Conservation (phyloP, 1,140 invertebrate genomes). For the Drosophila lacertosa region DNA sequence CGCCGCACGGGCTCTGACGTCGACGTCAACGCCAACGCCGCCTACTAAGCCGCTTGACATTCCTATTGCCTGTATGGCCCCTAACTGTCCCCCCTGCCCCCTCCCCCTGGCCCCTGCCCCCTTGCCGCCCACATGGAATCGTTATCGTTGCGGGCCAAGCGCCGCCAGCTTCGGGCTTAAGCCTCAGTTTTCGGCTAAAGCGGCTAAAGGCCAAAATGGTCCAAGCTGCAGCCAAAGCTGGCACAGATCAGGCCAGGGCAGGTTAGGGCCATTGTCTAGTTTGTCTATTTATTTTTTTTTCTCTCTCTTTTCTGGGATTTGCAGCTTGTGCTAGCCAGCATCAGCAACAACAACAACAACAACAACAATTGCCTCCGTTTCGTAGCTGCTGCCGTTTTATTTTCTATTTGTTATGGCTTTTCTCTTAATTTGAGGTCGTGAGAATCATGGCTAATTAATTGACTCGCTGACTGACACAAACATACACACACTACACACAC, state of each 20-base stretch:
- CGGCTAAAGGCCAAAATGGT: constrained; percentile 44
- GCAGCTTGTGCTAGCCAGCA: constrained; percentile 17
- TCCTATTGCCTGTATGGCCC: constrained; percentile 41
- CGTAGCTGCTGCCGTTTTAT: constrained; percentile 60
- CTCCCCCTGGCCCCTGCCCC: background rate
- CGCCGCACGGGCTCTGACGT: constrained; percentile 13
- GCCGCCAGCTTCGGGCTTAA: constrained; percentile 26
- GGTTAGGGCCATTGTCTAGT: constrained; percentile 50
- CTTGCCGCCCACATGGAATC: constrained; percentile 14
- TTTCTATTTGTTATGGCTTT: constrained; percentile 81
- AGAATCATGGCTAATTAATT: constrained; percentile 84
- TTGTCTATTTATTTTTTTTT: constrained; percentile 6
- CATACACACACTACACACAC: constrained; percentile 37
- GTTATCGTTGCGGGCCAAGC: constrained; percentile 44
- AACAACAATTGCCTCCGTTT: constrained; percentile 51
- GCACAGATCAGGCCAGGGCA: constrained; percentile 47
- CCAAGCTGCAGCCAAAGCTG: constrained; percentile 40
- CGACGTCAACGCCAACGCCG: constrained; percentile 41
- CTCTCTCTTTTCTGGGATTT: constrained; percentile 14
- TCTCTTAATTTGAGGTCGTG: constrained; percentile 83
- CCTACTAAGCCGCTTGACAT: constrained; percentile 53
- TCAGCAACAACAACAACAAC: constrained; percentile 20
- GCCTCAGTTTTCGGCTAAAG: constrained; percentile 23
- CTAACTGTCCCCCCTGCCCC: background rate
- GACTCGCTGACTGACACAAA: constrained; percentile 56